A percentile compares a stretch with the other conserved stretches of the same genome.
Conservation (phyloP, 2,797 vertebrate genomes). For the Pantherophis alleghaniensis region DNA sequence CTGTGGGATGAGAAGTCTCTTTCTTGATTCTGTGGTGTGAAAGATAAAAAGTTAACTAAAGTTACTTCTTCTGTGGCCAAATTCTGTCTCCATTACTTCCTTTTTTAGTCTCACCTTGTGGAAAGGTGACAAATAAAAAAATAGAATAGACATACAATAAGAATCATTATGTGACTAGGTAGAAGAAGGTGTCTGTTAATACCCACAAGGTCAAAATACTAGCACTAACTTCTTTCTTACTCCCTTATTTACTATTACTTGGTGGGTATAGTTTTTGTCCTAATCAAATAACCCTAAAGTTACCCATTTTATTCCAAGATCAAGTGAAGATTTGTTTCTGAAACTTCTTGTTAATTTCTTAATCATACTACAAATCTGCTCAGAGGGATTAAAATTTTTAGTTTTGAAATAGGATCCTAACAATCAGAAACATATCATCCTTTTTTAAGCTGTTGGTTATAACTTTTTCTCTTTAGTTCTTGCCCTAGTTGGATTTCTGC, state of each 20-base stretch:
- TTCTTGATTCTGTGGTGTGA: slow-evolving; percentile 26
- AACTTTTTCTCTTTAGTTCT: neutral
- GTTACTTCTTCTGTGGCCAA: slow-evolving; percentile 6
- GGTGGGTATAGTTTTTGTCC: neutral
- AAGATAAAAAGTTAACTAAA: neutral
- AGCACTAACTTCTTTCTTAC: neutral
- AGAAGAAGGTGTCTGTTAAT: neutral
- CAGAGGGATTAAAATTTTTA: neutral
- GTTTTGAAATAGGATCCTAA: neutral
- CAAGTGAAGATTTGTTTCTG: neutral
- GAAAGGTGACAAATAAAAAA: neutral
- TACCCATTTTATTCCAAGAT: neutral
- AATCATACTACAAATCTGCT: neutral
- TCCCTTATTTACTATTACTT: neutral
- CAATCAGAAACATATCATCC: neutral
- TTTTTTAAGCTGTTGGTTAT: neutral
- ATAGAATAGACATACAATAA: neutral
- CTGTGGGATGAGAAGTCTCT: neutral
- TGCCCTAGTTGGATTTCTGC: neutral
- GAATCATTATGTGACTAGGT: neutral
- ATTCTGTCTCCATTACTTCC: neutral
- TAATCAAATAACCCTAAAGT: neutral
- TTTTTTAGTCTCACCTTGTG: neutral
- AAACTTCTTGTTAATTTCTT: neutral
- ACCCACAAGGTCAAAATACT: neutral